Evolutionary conservation across 92 coral and sea anemone genomes (phyloP).

Genomic region (Siderastrea siderea): DNA sequence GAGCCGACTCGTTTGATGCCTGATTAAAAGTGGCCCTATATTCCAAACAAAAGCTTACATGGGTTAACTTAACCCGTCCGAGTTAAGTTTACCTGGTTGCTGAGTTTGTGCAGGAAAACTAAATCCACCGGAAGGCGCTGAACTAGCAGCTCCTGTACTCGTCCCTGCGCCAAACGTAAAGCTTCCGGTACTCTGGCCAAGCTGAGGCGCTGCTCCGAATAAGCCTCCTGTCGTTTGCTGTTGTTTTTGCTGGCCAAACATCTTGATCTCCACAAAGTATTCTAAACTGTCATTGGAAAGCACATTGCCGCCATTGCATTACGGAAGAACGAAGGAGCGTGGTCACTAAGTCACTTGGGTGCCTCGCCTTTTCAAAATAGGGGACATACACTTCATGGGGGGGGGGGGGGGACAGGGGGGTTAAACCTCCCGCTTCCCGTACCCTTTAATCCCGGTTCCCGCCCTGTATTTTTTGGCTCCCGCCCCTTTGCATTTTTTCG

Average conservation of each 20-base stretch:
- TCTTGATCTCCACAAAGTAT: not conserved
- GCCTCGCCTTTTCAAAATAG: slow-evolving; percentile 14
- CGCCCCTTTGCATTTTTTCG: too few relatives aligned
- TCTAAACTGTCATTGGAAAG: not conserved
- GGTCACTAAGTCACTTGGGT: slow-evolving; percentile 7
- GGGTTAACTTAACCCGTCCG: not conserved
- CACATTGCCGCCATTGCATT: not conserved
- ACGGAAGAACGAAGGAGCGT: not conserved
- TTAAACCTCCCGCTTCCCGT: too few relatives aligned
- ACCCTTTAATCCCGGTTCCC: too few relatives aligned
- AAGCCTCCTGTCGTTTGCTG: slow-evolving; percentile 31
- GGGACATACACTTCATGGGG: too few relatives aligned
- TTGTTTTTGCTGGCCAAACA: slow-evolving; percentile 48
- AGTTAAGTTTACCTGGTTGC: slow-evolving; percentile 23
- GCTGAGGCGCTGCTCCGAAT: slow-evolving; percentile 49
- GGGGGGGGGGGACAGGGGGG: too few relatives aligned
- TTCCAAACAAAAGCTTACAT: too few relatives aligned
- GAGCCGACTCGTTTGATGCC: too few relatives aligned
- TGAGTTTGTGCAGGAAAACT: slow-evolving; percentile 13
- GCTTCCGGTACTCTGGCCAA: slow-evolving; percentile 49
- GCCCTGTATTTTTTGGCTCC: too few relatives aligned
- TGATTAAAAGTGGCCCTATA: too few relatives aligned
- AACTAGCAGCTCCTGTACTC: not conserved
- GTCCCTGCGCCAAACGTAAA: slow-evolving; percentile 62
- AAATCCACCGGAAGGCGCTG: slow-evolving; percentile 30